Evolutionary conservation across 2,888 invertebrate genomes (phyloP), one percentile per base, ranked within the genome.

Genomic region (Liodrosophila aerea): DNA sequence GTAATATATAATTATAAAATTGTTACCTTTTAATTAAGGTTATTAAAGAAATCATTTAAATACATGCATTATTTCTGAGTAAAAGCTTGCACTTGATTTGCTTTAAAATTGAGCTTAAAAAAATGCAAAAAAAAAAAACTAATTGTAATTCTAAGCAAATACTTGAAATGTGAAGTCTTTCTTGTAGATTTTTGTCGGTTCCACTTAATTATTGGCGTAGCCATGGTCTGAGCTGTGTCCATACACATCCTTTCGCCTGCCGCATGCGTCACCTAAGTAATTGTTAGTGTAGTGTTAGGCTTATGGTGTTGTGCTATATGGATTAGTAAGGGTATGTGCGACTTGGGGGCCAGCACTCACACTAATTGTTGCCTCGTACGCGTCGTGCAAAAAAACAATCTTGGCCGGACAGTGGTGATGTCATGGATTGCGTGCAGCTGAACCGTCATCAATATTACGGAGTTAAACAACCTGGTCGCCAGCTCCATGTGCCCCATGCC

Each of bases 371-470:
- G 41, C 29, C 18, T 1, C 5, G 45, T 39, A 33, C 22, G 41
- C 29, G 41, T 40, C 40, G 51, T 65, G 57, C 59, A 49, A 31
- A 29, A 57, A 51, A 59, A 54, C 41, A 49, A 37, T 44, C 31
- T 27, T 33, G 11, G 11, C 16, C 36, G 56, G 54, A 39, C 65
- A 50, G 16, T 63, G 73, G 69, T 87, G 87, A 87, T 78, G 88
- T 84, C 78, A 87, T 86, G 60, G 81, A 85, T 88, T 80, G 88
- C 88, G 87, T 87, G 88, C 76, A 73, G 39, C 57, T 22, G 64
- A 62, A 62, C 72, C 87, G 87, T 87, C 87, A 87, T 85, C 82
- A 84, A 78, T 73, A 73, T 76, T 58, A 46, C 41, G 47, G 52
- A 50, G 65, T 50, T 54, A 43, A 40, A 59, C 63, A 53, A 22